These are phyloP conservation scores for Euplagia quadripunctaria DNA, from an alignment of 2,888 invertebrate genomes.

Conservation along the genomic window DNA sequence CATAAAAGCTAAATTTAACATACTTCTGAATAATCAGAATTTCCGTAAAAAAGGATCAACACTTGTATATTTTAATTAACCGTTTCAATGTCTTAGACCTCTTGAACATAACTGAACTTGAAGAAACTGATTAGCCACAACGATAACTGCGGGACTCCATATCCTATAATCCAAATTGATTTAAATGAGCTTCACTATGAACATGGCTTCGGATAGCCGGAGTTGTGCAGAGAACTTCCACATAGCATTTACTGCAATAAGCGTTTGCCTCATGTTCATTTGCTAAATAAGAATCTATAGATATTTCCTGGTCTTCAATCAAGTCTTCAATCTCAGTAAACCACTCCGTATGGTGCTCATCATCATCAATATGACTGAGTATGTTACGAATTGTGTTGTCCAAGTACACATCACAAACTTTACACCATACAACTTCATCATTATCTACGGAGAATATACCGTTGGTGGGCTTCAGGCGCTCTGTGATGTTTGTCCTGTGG, in stretches of 20 bases:
- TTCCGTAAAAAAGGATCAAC: background rate
- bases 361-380: constrained; percentile 68
- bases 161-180: constrained; percentile 57
- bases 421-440: constrained; percentile 70
- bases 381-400: constrained; percentile 61
- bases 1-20: background rate
- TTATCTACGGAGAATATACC: constrained; percentile 67
- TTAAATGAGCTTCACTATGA: constrained; percentile 65
- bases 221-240: constrained; percentile 61
- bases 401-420: constrained; percentile 67
- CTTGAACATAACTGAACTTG: background rate
- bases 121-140: constrained; percentile 29
- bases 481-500: constrained; percentile 66
- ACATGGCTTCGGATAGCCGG: constrained; percentile 67
- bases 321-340: constrained; percentile 69
- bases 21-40: background rate
- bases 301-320: constrained; percentile 65
- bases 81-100: background rate
- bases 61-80: background rate
- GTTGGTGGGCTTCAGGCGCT: constrained; percentile 68
- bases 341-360: constrained; percentile 68
- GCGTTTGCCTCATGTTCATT: constrained; percentile 68
- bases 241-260: constrained; percentile 68
- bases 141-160: constrained; percentile 21
- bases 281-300: constrained; percentile 60